Base-by-base conservation (phyloP, 2,113 vertebrate genomes). In the Cyphomyrus plagiostoma region DNA sequence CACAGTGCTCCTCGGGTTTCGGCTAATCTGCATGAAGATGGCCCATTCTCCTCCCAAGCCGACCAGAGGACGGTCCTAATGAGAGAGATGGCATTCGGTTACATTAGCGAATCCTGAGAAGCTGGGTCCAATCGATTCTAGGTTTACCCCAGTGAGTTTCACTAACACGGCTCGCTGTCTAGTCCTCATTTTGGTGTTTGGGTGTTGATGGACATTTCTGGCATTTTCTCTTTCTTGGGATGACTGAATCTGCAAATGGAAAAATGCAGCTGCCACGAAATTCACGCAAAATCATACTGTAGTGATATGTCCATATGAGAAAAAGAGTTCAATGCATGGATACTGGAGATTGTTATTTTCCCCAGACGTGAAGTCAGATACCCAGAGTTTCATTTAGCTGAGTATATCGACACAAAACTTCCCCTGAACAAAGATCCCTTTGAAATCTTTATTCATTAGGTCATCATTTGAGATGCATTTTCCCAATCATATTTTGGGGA, bases 1-100 rank as follows among this genome's bases (percentile, higher is more conserved):
- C 89, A 85, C 85, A 58, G 89, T 8, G 91, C 92, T 90, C 84
- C 93, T 92, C 90, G 7, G 88, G 93, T 93, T 93, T 92, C 93
- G 88, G 91, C 89, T 93, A 92, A 93, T 93, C 93, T 93, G 93
- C 93, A 93, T 93, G 93, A 90, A 91, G 92, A 91, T 83, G 89
- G 92, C 23, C 85, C 84, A 70, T 83, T 90, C 35, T 86, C 89
- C 89, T 91, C 91, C 91, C 89, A 90, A 84, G 86, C 90, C 92
- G 70, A 85, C 88, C 58, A 74, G 90, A 90, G 90, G 90, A 89
- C 70, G 53, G 89, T 90, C 82, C 93, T 92, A 92, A 92, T 92
- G 92, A 93, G 91, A 89, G 83, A 90, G 85, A 88, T 88, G 62
- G 89, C 90, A 88, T 93, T 83, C 89, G n/a, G 91, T 93, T 93